Base-by-base conservation (phyloP, 1,140 invertebrate genomes). In the Homalodisca vitripennis region DNA sequence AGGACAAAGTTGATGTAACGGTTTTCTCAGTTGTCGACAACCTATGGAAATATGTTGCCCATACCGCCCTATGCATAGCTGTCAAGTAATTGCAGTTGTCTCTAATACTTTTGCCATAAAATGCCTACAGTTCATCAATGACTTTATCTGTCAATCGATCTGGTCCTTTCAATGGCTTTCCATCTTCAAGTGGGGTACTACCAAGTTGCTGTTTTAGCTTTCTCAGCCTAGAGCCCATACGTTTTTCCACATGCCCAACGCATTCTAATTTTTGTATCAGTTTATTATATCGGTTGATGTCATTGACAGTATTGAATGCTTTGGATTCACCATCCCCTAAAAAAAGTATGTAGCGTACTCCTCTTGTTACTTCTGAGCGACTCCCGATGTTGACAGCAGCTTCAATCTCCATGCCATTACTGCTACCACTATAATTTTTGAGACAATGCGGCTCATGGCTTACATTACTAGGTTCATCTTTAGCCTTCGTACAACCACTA, bases 401-500 rank as follows among this genome's bases (percentile, higher is more conserved):
- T 2, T 14, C 55, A 2, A 27, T 6, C 24, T 60, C 55, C 12
- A 60, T 60, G 3, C 13, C 6, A 6, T 27, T 27, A 27, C 55
- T 60, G 26, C 6, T 6, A 2, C 3, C 24, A 27, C 6, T 3
- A 60, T 29, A 22, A 20, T 60, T 60, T 60, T 60, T 27, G 14
- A 60, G 14, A 27, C 55, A 60, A 27, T 27, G 2, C 12, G 24
- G 6, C n/a, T 60, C 26, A 31, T 60, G 55, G 24, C 14, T 22
- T 26, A 22, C n/a, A 27, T 26, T 26, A 6, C n/a, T 60, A 31
- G 2, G 6, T 6, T n/a, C 12, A 60, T 31, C 55, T n/a, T 60
- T 60, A 60, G 29, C n/a, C 29, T 60, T 60, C 2, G 55, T 60
- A 27, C 55, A 60, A 3, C 55, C 55, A 60, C 55, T 55, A 55